phyloP scores from a whole-genome alignment of 2,888 invertebrate genomes.

The Lagria hirta region DNA sequence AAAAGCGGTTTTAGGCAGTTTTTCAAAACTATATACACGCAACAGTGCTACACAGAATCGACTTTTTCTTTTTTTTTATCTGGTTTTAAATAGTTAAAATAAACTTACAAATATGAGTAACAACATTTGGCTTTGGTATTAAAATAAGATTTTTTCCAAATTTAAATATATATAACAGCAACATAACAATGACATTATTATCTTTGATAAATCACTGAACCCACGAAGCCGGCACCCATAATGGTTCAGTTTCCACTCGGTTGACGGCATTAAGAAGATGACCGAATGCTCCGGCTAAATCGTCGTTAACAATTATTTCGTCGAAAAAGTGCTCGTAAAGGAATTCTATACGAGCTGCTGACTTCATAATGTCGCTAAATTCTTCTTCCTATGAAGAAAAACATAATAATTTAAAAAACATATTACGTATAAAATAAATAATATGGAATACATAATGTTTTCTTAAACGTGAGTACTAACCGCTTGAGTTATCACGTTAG shows the following conservation, averaged over 20 bases:
- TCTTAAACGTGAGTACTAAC: too few relatives aligned
- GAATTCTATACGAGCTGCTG: slow-evolving; percentile 85
- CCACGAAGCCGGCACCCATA: slow-evolving; percentile 97
- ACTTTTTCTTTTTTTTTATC: background rate
- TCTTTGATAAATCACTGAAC: slow-evolving; percentile 63
- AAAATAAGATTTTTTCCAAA: slow-evolving; percentile 30
- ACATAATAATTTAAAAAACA: too few relatives aligned
- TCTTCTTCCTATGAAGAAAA: slow-evolving; percentile 89
- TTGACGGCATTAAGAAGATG: slow-evolving; percentile 80
- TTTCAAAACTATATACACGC: slow-evolving; percentile 1
- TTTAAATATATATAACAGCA: slow-evolving; percentile 25
- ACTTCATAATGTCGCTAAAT: slow-evolving; percentile 81
- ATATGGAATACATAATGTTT: too few relatives aligned
- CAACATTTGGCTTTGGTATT: slow-evolving; percentile 26
- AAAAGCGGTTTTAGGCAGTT: background rate
- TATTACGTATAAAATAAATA: too few relatives aligned
- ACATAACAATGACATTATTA: slow-evolving; percentile 26
- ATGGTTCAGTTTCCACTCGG: slow-evolving; percentile 86
- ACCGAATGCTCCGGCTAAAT: slow-evolving; percentile 81
- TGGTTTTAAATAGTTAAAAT: background rate
- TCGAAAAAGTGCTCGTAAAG: slow-evolving; percentile 94
- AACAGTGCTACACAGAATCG: slow-evolving; percentile 18
- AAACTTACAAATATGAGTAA: slow-evolving; percentile 24
- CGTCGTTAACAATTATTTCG: slow-evolving; percentile 88
- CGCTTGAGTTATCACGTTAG: too few relatives aligned